Conservation (phyloP, 2,113 vertebrate species). For the Octodon degus region DNA sequence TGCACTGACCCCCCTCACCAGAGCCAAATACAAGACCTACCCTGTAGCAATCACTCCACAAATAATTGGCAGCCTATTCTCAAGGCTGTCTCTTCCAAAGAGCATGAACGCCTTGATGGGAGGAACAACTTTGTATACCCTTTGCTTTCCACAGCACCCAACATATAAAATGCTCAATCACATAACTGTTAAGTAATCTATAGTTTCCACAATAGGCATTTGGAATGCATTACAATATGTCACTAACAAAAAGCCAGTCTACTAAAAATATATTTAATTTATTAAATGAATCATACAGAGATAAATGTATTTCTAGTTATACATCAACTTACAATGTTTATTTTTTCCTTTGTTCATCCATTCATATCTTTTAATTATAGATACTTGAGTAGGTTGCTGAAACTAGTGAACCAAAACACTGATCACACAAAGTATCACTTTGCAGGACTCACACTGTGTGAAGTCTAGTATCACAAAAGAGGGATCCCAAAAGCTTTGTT, state of each 20-base stretch:
- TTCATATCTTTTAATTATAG: neutral
- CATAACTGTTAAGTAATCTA: neutral
- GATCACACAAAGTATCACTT: neutral
- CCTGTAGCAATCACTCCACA: rapidly evolving
- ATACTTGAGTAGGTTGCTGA: neutral
- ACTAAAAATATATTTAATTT: neutral
- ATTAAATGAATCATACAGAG: neutral
- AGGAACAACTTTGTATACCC: neutral
- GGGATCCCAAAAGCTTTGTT: neutral
- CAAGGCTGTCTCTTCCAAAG: neutral
- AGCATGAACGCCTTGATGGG: neutral
- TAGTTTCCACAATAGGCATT: neutral
- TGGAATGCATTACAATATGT: neutral
- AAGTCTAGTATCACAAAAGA: neutral
- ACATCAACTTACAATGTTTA: neutral
- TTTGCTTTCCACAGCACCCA: neutral
- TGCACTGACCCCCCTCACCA: neutral
- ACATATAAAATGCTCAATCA: neutral
- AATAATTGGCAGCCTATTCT: neutral
- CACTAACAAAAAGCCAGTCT: neutral
- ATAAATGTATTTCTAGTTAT: neutral
- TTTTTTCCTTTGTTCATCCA: neutral
- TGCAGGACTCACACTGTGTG: neutral
- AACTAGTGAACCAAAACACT: neutral
- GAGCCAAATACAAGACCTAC: neutral